Evolutionary conservation across 2,113 vertebrate genomes (phyloP), one percentile per base, ranked within the genome.

Genomic region (Cavia aperea): DNA sequence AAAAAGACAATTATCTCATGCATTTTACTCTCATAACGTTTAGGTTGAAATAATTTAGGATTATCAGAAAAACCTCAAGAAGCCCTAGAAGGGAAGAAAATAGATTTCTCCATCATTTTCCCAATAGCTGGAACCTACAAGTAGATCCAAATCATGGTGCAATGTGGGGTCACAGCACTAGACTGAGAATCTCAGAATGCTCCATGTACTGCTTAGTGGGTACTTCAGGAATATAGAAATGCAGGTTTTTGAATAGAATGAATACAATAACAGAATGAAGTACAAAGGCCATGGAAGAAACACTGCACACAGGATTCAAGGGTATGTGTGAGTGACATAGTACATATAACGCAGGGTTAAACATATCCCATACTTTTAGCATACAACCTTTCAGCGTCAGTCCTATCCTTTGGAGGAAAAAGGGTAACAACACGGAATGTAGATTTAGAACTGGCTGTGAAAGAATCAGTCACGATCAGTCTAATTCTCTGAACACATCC

Each of bases 21-120:
- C 56, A 51, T 92, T 86, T 94, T 66, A 72, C 88, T 89, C 86
- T 87, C 46, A 66, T 23, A 93, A 68, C 84, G 63, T 88, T 75
- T 0, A 21, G 15, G 36, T 2, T 89, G 91, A 66, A 91, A 92
- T 86, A 31, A 81, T 92, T 81, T 78, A 77, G 66, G 88, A 84
- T 54, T 6, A 82, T 73, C 65, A 90, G 89, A 81, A 86, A 89
- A 86, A 87, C 54, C 60, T 77, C 10, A 0, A 91, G 93, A 91
- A 92, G 60, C 56, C 92, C n/a, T 46, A 56, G 21, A 58, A 92
- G n/a, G 58, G 31, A 90, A 93, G 68, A 86, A 15, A 36, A 36
- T 14, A 13, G 49, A 39, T 60, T 84, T 96, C 43, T 12, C 24
- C 11, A 58, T 49, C 24, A 33, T 65, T 70, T 78, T 62, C 0